Evolutionary conservation across 2,113 vertebrate genomes (phyloP).

Genomic region (Nannospalax galili): DNA sequence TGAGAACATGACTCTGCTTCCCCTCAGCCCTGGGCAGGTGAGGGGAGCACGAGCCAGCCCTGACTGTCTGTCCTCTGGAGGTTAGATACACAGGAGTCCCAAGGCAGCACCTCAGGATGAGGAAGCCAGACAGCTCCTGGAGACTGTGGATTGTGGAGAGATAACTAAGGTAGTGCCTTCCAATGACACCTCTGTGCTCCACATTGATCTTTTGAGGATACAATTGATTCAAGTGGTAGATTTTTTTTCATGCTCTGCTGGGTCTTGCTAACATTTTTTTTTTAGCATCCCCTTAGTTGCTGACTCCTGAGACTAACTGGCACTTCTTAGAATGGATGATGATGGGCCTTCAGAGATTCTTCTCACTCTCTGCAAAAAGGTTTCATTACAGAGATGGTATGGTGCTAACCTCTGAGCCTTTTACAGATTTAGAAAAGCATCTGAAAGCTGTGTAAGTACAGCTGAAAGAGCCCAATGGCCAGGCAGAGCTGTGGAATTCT

Average conservation of each 20-base stretch:
- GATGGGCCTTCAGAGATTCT: background rate
- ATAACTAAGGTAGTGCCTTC: background rate
- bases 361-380: background rate
- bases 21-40: background rate
- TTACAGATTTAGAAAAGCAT: background rate
- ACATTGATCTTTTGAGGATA: background rate
- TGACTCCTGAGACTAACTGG: background rate
- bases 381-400: background rate
- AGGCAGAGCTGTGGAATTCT: background rate
- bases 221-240: fast-evolving
- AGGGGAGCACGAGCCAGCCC: background rate
- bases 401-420: background rate
- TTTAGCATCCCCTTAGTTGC: background rate
- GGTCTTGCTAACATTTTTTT: background rate
- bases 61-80: background rate
- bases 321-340: background rate
- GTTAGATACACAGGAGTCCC: background rate
- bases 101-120: background rate
- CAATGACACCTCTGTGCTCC: background rate
- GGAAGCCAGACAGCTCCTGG: background rate
- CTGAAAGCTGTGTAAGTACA: background rate
- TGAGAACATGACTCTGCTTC: background rate
- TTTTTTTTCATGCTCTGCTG: background rate
- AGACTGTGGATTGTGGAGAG: background rate
- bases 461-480: background rate